These are phyloP conservation scores for Chaetura pelagica DNA, from an alignment of 2,113 vertebrate species.

Conservation along the genomic window DNA sequence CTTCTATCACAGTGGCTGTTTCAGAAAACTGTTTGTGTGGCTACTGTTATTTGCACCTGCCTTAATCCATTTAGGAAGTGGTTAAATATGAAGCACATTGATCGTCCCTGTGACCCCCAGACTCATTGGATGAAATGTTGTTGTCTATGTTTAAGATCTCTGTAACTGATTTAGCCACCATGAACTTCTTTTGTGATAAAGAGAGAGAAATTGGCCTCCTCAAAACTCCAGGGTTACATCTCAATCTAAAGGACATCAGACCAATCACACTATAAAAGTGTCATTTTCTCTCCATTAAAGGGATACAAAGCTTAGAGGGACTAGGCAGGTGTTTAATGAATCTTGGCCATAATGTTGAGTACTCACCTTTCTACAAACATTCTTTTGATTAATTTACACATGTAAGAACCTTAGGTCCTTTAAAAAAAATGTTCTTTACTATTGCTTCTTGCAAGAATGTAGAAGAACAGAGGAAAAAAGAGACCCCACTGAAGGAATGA, in stretches of 20 bases:
- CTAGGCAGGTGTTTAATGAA: neutral
- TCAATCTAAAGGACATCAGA: neutral
- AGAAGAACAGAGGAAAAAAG: neutral
- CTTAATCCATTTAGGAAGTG: neutral
- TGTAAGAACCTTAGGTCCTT: neutral
- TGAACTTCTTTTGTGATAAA: neutral
- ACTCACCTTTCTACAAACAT: neutral
- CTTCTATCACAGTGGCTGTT: neutral
- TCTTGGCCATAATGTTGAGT: neutral
- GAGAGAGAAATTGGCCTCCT: neutral
- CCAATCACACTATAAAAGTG: neutral
- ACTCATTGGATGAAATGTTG: neutral
- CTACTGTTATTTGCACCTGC: neutral
- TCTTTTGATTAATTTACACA: neutral
- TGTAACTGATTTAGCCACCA: neutral
- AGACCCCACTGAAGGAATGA: neutral
- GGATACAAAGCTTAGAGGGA: neutral
- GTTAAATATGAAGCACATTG: neutral
- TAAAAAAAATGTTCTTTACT: neutral
- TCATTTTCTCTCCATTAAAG: neutral
- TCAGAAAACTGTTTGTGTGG: neutral
- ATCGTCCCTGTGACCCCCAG: neutral
- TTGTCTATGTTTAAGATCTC: neutral
- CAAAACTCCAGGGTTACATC: neutral
- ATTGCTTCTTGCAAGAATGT: neutral